phyloP scores from a whole-genome alignment of 2,113 vertebrate species.

The Silurus asotus region DNA sequence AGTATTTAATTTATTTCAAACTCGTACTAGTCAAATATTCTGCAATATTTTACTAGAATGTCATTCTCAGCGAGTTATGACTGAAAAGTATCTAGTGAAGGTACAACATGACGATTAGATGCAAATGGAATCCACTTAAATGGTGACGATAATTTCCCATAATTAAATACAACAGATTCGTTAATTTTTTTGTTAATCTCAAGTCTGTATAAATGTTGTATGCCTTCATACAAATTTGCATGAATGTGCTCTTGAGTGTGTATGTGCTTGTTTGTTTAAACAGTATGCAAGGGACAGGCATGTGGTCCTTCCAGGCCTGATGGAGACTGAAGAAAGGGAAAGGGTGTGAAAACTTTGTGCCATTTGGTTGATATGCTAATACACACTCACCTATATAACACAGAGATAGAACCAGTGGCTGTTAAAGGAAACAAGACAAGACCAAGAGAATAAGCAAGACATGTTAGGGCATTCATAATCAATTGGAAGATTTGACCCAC shows the following conservation, averaged over 20 bases:
- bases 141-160: neutral
- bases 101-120: neutral
- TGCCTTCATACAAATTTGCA: neutral
- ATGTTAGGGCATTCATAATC: conserved; percentile 19
- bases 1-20: neutral
- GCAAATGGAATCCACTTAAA: neutral
- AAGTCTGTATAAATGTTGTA: neutral
- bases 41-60: neutral
- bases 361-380: conserved; percentile 76
- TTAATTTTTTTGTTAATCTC: neutral
- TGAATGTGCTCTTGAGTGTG: conserved; percentile 14
- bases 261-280: conserved; percentile 45
- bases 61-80: neutral
- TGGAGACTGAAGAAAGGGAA: conserved; percentile 38
- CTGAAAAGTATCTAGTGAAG: neutral
- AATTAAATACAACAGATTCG: neutral
- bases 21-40: neutral
- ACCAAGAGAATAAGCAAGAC: conserved; percentile 7
- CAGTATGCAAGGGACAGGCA: conserved; percentile 28
- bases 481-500: conserved; percentile 22
- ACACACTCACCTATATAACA: conserved; percentile 72
- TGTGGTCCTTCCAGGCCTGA: conserved; percentile 17
- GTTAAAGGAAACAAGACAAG: conserved; percentile 30
- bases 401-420: conserved; percentile 25
- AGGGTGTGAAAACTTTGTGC: conserved; percentile 62